Evolutionary conservation across 1,140 invertebrate genomes (phyloP).

Genomic region (Eriocheir sinensis): DNA sequence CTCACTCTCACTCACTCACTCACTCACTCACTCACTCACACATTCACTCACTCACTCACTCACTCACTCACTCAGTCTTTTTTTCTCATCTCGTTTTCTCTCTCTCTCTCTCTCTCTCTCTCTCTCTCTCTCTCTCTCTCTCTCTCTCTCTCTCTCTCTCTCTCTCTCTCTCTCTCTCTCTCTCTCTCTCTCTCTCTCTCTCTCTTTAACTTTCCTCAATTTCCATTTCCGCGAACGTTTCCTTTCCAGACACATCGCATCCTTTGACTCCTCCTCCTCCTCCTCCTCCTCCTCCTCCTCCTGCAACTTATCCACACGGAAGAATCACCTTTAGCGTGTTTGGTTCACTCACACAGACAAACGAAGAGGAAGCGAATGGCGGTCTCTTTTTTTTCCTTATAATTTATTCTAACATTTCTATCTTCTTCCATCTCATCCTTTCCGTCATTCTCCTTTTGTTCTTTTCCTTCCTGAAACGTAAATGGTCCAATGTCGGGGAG

Average conservation of each 20-base stretch:
- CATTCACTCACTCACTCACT: neutral
- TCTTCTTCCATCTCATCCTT: too few relatives aligned
- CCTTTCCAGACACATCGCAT: neutral
- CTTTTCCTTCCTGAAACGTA: neutral
- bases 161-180: slow-evolving; percentile 26
- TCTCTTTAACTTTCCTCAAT: neutral
- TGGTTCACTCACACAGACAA: neutral
- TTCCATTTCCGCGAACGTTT: neutral
- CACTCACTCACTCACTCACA: neutral
- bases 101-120: neutral
- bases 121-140: slow-evolving; percentile 26
- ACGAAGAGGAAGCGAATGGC: neutral
- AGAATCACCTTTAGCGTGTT: slow-evolving; percentile 5
- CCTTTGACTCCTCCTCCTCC: slow-evolving; percentile 31
- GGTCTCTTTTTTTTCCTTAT: neutral
- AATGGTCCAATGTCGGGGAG: too few relatives aligned
- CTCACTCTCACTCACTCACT: neutral
- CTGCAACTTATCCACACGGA: neutral
- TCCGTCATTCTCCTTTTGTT: too few relatives aligned
- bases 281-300: slow-evolving; percentile 29
- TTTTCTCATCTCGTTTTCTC: slow-evolving; percentile 29
- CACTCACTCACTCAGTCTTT: too few relatives aligned
- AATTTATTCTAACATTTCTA: too few relatives aligned
- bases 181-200: slow-evolving; percentile 29
- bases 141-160: slow-evolving; percentile 34